These are phyloP conservation scores for Crenichthys baileyi DNA, from an alignment of 2,797 vertebrate genomes.

Conservation along the genomic window DNA sequence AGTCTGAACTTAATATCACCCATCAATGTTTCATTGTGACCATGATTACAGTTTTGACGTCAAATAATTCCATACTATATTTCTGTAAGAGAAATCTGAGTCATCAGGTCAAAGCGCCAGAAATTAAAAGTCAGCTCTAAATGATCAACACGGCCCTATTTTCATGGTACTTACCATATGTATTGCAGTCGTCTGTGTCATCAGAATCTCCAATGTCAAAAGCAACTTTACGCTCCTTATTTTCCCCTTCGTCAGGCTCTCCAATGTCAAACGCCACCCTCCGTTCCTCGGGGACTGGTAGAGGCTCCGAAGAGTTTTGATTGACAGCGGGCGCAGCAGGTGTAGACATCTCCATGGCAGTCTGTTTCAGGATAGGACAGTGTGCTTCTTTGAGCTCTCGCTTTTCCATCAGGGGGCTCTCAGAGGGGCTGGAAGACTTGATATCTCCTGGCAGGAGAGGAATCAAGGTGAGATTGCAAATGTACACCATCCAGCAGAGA, in stretches of 20 bases:
- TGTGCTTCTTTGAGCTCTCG: constrained; percentile 73
- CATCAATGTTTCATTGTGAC: no score
- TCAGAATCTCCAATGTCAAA: constrained; percentile 38
- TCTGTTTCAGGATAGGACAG: constrained; percentile 85
- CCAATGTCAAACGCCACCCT: constrained; percentile 91
- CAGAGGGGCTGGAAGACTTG: constrained; percentile 91
- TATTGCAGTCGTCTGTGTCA: constrained; percentile 64
- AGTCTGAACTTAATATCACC: no score
- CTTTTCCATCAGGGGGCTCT: constrained; percentile 95
- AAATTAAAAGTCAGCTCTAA: not conserved
- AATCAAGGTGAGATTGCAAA: constrained; percentile 39
- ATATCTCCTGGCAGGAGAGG: constrained; percentile 83
- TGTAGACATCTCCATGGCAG: constrained; percentile 76
- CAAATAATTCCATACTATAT: no score
- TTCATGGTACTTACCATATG: constrained; percentile 53
- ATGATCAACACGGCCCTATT: not conserved
- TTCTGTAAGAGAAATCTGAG: no score
- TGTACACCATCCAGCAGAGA: constrained; percentile 27
- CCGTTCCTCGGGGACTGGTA: constrained; percentile 78
- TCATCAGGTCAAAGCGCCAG: not conserved
- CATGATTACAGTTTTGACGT: no score
- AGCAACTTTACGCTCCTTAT: constrained; percentile 76
- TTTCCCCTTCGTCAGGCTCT: constrained; percentile 76
- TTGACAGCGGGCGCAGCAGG: constrained; percentile 37
- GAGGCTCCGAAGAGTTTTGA: constrained; percentile 33